Conservation (phyloP, 2,888 invertebrate species). For the Eristalinus aeneus region DNA sequence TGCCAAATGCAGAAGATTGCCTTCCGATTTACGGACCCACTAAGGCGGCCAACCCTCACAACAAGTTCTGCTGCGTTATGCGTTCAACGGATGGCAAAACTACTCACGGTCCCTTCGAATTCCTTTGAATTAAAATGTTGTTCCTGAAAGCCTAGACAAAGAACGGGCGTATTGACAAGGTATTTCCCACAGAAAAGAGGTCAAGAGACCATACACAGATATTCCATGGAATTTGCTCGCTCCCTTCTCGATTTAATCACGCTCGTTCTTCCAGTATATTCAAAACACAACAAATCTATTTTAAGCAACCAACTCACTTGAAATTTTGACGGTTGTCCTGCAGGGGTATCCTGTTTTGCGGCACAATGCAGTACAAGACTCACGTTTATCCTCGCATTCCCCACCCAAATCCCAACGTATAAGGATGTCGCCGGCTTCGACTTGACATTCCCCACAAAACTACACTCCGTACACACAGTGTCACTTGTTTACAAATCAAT, state of each 20-base stretch:
- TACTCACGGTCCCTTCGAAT: too few relatives aligned
- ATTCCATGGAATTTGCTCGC: too few relatives aligned
- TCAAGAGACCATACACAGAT: too few relatives aligned
- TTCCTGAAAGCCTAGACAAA: too few relatives aligned
- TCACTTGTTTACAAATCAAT: conserved; percentile 56
- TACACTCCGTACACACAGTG: conserved; percentile 30
- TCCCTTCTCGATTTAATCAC: neutral
- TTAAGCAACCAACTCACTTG: conserved; percentile 15
- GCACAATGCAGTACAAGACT: neutral
- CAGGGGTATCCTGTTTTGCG: conserved; percentile 23
- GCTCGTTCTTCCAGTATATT: neutral
- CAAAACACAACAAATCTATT: neutral
- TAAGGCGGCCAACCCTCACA: too few relatives aligned
- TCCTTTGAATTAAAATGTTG: too few relatives aligned
- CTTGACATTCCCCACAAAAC: conserved; percentile 19
- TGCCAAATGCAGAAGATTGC: too few relatives aligned
- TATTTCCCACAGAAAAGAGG: too few relatives aligned
- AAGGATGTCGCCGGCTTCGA: neutral
- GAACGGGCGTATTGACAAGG: too few relatives aligned
- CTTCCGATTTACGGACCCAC: too few relatives aligned
- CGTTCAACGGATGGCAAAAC: too few relatives aligned
- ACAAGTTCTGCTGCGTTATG: too few relatives aligned
- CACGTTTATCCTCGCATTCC: neutral
- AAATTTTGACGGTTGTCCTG: neutral
- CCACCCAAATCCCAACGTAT: neutral